These are phyloP conservation scores for Pelusios castaneus DNA, from an alignment of 2,113 vertebrate genomes.

Conservation along the genomic window DNA sequence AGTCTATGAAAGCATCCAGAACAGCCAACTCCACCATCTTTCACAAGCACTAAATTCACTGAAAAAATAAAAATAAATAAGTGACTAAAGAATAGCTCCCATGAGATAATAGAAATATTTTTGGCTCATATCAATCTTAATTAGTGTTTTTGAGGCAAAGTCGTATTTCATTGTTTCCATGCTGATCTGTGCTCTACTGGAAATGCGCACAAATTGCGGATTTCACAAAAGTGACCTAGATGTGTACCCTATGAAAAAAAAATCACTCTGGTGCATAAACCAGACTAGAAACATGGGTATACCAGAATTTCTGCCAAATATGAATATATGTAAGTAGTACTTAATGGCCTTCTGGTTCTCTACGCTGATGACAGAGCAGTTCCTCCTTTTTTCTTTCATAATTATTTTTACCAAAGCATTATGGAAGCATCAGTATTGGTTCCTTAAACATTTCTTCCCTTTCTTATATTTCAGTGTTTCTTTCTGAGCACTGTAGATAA, in stretches of 20 bases:
- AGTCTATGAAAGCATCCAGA: background rate
- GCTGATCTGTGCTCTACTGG: background rate
- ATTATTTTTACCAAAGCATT: background rate
- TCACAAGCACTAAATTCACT: background rate
- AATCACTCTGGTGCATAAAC: background rate
- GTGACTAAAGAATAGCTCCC: background rate
- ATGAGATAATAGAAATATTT: conserved; percentile 19
- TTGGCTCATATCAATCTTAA: conserved; percentile 11
- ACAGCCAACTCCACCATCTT: background rate
- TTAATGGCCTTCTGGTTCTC: background rate
- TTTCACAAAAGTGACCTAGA: conserved; percentile 1
- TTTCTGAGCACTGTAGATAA: background rate
- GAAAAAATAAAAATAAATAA: conserved; percentile 19
- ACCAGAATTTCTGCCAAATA: background rate
- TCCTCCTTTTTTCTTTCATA: background rate
- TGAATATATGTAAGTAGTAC: background rate
- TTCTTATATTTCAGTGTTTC: background rate
- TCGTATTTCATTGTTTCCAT: background rate
- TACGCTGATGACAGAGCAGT: background rate
- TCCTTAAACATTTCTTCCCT: background rate
- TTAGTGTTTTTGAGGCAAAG: conserved; percentile 4
- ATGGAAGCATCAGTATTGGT: background rate
- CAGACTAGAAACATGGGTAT: background rate
- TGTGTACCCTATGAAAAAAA: background rate
- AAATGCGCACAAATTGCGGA: background rate